Percentiles rank a stretch among this genome's conserved stretches.
phyloP scores from a whole-genome alignment of 2,113 vertebrate species.

The Thomomys bottae region DNA sequence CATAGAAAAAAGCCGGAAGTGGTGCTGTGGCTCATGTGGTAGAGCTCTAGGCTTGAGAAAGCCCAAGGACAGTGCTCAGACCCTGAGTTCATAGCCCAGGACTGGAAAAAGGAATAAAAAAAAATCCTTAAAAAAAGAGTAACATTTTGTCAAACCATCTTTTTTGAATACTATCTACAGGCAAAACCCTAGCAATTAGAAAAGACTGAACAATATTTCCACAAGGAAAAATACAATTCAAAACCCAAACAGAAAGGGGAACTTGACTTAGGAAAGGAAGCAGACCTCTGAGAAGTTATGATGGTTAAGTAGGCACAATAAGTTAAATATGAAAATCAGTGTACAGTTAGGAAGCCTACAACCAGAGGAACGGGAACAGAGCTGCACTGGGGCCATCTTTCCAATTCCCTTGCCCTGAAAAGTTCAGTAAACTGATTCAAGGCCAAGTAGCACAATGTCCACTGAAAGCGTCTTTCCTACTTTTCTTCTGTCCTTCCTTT shows the following conservation, averaged over 20 bases:
- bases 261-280: conserved; percentile 37
- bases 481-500: too few species aligned
- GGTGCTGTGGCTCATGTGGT: too few species aligned
- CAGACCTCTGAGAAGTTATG: not conserved
- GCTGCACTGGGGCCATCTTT: not conserved
- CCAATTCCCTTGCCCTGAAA: not conserved
- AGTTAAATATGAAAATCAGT: not conserved
- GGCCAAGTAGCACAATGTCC: not conserved
- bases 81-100: too few species aligned
- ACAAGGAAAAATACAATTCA: conserved; percentile 15
- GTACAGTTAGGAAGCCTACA: not conserved
- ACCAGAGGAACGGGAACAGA: not conserved
- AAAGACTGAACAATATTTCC: too few species aligned
- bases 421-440: not conserved
- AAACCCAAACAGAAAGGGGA: conserved; percentile 35
- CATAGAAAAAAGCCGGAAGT: too few species aligned
- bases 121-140: too few species aligned
- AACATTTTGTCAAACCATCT: conserved; percentile 46
- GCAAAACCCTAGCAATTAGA: too few species aligned
- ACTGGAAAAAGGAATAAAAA: too few species aligned
- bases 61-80: too few species aligned
- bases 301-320: not conserved
- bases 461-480: not conserved
- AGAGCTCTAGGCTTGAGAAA: too few species aligned
- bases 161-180: not conserved